Base-by-base conservation (phyloP, 2,888 invertebrate species). In the Marronus borbonicus region DNA sequence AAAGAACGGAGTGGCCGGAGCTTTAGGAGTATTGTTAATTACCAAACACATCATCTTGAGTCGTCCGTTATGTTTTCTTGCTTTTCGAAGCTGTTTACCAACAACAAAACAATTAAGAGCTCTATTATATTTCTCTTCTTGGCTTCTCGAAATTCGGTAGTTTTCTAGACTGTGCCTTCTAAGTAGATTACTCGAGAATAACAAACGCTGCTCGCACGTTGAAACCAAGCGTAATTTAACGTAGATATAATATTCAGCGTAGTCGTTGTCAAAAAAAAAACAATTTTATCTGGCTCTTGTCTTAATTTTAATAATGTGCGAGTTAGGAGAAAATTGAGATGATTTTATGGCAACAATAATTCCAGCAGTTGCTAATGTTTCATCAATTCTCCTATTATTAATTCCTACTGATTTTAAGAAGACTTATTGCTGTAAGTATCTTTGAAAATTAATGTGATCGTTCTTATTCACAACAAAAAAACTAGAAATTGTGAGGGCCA, bases 11-110 rank as follows among this genome's bases (percentile, higher is more conserved):
- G 7, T 17, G 65, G 62, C n/a, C 4, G 17, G 55, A 31, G 8
- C 7, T 17, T 3, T 17, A 70, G 52, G 31, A 70, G 17, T n/a
- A 55, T 70, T n/a, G 36, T 70, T 70, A 70, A 70, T 70, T 70
- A 55, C 31, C 17, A 17, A 20, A 44, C 49, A 39, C 44, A 10
- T 2, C 17, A 1, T 66, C 44, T 20, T n/a, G 5, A 10, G 39
- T 44, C 8, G 17, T 66, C 66, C 66, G 39, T 44, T 66, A 66
- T 44, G n/a, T 66, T 39, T 28, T 66, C 44, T 66, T 44, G 44
- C 17, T 44, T 66, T 44, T n/a, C 17, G 66, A 10, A 44, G 10
- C 28, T n/a, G 17, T 17, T 17, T 3, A 17, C 5, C 17, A 55
- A 52, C 17, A 55, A 17, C 50, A n/a, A 50, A 24, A 17, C n/a